Evolutionary conservation across 2,888 invertebrate species (phyloP).

Genomic region (Drosophila austrosaltans): DNA sequence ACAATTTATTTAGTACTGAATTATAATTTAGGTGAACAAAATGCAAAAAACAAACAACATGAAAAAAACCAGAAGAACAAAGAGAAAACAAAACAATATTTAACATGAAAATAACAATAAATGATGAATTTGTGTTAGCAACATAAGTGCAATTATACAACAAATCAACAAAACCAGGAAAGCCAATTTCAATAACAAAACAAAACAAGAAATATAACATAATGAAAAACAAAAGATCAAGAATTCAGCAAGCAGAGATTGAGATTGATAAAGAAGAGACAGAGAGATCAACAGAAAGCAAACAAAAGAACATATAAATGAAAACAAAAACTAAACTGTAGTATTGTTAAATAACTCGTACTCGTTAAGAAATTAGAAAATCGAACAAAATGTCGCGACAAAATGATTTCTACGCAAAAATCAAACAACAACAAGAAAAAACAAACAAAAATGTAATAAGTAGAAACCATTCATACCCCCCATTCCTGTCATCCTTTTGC

Average conservation of each 20-base stretch:
- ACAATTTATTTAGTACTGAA: constrained; percentile 64
- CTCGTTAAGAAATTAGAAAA: constrained; percentile 1
- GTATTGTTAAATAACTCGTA: constrained; percentile 3
- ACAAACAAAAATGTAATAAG: neutral
- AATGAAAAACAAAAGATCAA: constrained; percentile 1
- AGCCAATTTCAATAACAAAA: constrained; percentile 6
- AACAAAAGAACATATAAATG: neutral
- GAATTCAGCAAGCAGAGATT: constrained; percentile 5
- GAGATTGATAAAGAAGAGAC: neutral
- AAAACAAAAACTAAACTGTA: neutral
- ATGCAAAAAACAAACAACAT: constrained; percentile 25
- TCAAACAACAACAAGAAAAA: neutral
- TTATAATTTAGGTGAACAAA: constrained; percentile 42
- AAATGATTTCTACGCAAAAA: neutral
- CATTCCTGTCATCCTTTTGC: neutral
- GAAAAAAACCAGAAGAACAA: constrained; percentile 26
- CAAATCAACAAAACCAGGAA: constrained; percentile 13
- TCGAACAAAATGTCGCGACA: constrained; percentile 8
- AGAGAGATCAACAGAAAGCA: neutral
- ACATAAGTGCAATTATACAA: constrained; percentile 51
- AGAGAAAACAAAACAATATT: constrained; percentile 6
- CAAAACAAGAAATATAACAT: no score
- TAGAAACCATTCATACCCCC: neutral
- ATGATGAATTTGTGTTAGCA: constrained; percentile 24
- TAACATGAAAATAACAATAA: constrained; percentile 28